Percentiles rank a stretch among this genome's conserved stretches.
These are phyloP conservation scores for Erpornis zantholeuca DNA, from an alignment of 2,113 vertebrate genomes.

Conservation along the genomic window DNA sequence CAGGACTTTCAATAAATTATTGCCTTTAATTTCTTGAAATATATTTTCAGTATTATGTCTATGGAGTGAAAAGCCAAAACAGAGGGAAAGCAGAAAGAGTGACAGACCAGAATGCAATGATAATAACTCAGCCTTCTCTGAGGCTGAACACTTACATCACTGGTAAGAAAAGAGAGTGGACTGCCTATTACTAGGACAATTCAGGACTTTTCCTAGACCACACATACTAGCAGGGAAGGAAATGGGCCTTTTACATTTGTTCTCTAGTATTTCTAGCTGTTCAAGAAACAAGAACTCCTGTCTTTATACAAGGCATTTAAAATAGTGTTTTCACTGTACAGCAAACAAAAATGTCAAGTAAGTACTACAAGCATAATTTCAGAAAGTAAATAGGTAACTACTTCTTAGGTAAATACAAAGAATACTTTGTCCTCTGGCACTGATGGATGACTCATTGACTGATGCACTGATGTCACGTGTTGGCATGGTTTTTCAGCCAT, in stretches of 20 bases:
- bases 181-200: background rate
- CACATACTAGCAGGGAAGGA: background rate
- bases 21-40: background rate
- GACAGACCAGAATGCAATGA: background rate
- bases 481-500: background rate
- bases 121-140: background rate
- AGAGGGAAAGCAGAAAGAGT: background rate
- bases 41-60: background rate
- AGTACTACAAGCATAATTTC: constrained; percentile 1
- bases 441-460: constrained; percentile 30
- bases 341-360: constrained; percentile 19
- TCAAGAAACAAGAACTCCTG: background rate
- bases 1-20: background rate
- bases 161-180: background rate
- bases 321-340: background rate
- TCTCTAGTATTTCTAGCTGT: background rate
- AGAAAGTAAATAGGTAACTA: constrained; percentile 48
- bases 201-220: background rate
- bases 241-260: background rate
- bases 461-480: background rate
- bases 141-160: background rate
- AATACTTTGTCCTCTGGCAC: constrained; percentile 37
- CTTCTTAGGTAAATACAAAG: constrained; percentile 35
- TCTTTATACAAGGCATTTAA: background rate
- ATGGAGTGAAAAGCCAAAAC: background rate